phyloP scores from a whole-genome alignment of 2,797 vertebrate species.

The Setipinna tenuifilis region DNA sequence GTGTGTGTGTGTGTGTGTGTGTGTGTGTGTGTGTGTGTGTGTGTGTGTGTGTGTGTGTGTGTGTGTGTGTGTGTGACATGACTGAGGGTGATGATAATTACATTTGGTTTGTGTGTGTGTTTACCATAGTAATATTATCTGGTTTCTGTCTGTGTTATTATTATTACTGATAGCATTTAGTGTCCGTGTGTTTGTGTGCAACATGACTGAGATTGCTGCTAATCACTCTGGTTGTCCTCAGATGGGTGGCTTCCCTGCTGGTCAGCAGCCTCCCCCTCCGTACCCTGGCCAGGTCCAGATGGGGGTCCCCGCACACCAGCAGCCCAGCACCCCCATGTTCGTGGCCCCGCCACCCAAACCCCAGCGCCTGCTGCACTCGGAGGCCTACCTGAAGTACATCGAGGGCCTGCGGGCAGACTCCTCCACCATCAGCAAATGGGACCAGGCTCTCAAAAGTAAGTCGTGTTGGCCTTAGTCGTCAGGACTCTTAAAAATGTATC shows the following conservation, averaged over 20 bases:
- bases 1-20: too few relatives aligned
- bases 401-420: slow-evolving; percentile 94
- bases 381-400: slow-evolving; percentile 97
- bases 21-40: too few relatives aligned
- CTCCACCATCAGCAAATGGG: slow-evolving; percentile 95
- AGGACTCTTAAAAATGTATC: too few relatives aligned
- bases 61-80: too few relatives aligned
- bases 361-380: slow-evolving; percentile 94
- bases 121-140: too few relatives aligned
- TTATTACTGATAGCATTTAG: too few relatives aligned
- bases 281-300: slow-evolving; percentile 88
- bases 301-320: slow-evolving; percentile 83
- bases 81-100: too few relatives aligned
- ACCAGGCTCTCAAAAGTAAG: slow-evolving; percentile 93
- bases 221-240: slow-evolving; percentile 59
- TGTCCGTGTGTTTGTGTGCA: neutral
- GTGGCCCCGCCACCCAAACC: slow-evolving; percentile 96
- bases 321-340: slow-evolving; percentile 92
- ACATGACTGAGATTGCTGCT: neutral
- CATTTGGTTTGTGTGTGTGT: too few relatives aligned
- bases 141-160: neutral
- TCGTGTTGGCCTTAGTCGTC: neutral
- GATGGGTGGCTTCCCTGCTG: slow-evolving; percentile 89
- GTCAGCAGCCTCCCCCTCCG: slow-evolving; percentile 93
- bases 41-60: too few relatives aligned